phyloP scores from a whole-genome alignment of 2,113 vertebrate species.

The Ophthalmolycus amberensis region DNA sequence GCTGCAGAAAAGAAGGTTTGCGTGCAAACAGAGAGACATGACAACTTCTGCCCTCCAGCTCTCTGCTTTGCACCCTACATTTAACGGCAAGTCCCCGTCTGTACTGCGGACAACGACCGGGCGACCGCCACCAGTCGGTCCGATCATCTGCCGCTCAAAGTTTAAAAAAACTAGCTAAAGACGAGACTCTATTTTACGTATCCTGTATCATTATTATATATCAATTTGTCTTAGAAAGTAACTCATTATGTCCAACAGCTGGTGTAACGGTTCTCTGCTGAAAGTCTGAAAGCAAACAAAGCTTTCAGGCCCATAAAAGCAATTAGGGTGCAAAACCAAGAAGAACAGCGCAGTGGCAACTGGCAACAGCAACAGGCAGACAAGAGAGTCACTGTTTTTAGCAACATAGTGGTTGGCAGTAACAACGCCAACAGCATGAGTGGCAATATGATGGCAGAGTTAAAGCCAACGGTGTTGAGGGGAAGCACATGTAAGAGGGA shows the following conservation, averaged over 20 bases:
- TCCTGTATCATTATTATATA: not conserved
- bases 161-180: slow-evolving; percentile 8
- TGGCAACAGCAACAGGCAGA: slow-evolving; percentile 65
- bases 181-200: slow-evolving; percentile 4
- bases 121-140: slow-evolving; percentile 4
- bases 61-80: slow-evolving; percentile 78
- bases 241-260: slow-evolving; percentile 11
- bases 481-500: slow-evolving; percentile 48
- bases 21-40: slow-evolving; percentile 84
- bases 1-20: slow-evolving; percentile 80
- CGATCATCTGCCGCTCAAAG: slow-evolving; percentile 6
- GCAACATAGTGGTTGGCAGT: slow-evolving; percentile 50
- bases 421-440: slow-evolving; percentile 57
- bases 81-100: slow-evolving; percentile 7
- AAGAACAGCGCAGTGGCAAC: slow-evolving; percentile 70
- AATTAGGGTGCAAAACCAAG: slow-evolving; percentile 79
- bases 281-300: slow-evolving; percentile 42
- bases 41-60: slow-evolving; percentile 81
- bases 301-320: slow-evolving; percentile 48
- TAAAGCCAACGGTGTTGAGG: slow-evolving; percentile 66
- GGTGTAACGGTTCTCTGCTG: not conserved
- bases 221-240: slow-evolving; percentile 7
- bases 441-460: slow-evolving; percentile 50
- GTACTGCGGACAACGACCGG: not conserved
- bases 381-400: slow-evolving; percentile 45